These are phyloP conservation scores for Lepeophtheirus nordmannii DNA, from an alignment of 2,888 invertebrate genomes.

Conservation along the genomic window DNA sequence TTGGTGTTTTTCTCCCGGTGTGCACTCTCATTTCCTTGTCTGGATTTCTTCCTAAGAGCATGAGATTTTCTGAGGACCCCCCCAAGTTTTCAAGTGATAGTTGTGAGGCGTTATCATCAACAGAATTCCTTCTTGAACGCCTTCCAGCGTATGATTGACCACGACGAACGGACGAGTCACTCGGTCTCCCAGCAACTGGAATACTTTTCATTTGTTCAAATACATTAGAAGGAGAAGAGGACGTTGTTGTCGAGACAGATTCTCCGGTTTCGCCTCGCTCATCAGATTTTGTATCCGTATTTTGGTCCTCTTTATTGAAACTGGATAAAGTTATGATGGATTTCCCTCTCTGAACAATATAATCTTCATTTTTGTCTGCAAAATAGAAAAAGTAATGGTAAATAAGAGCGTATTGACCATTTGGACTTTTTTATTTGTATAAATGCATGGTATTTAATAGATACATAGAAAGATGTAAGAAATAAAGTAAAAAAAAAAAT, in stretches of 20 bases:
- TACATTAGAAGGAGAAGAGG: slow-evolving; percentile 1
- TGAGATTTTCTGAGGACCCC: slow-evolving; percentile 64
- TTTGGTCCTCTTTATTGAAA: slow-evolving; percentile 44
- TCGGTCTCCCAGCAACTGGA: slow-evolving; percentile 64
- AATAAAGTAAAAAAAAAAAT: too few relatives aligned
- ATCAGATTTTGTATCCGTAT: slow-evolving; percentile 49
- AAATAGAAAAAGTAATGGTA: background rate
- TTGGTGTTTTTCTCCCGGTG: slow-evolving; percentile 27
- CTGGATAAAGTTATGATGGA: slow-evolving; percentile 57
- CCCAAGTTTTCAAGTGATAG: slow-evolving; percentile 83
- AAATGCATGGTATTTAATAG: too few relatives aligned
- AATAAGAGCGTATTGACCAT: too few relatives aligned
- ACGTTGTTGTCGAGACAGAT: background rate
- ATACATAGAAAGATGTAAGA: too few relatives aligned
- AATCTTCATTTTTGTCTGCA: slow-evolving; percentile 44
- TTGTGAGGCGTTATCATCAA: slow-evolving; percentile 60
- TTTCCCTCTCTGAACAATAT: slow-evolving; percentile 62
- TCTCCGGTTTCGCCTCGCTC: slow-evolving; percentile 42
- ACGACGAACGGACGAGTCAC: slow-evolving; percentile 47
- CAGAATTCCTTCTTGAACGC: slow-evolving; percentile 64
- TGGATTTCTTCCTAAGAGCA: slow-evolving; percentile 62
- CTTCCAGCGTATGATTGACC: slow-evolving; percentile 48
- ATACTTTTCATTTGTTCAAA: slow-evolving; percentile 29
- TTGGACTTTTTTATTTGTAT: too few relatives aligned
- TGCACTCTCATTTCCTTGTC: slow-evolving; percentile 50